A percentile compares a stretch with the other conserved stretches of the same genome.
phyloP scores from a whole-genome alignment of 2,797 vertebrate species.

The Nasua narica region DNA sequence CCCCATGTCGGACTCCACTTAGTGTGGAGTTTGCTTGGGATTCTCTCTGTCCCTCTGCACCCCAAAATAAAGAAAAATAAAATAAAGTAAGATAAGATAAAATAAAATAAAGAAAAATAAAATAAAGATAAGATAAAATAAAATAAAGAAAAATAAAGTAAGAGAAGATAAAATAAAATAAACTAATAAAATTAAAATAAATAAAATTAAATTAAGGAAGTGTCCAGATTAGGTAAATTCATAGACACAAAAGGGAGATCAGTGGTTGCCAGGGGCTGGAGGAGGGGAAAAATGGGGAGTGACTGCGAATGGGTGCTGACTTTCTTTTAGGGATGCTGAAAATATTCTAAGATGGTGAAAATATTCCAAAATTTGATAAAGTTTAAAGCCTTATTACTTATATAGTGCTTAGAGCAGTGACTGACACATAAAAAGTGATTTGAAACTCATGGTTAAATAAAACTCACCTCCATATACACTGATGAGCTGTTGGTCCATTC shows the following conservation, averaged over 20 bases:
- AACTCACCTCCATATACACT: neutral
- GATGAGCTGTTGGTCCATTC: neutral
- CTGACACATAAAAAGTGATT: constrained; percentile 12
- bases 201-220: neutral
- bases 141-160: too few species aligned
- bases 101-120: too few species aligned
- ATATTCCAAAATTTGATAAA: constrained; percentile 44
- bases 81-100: too few species aligned
- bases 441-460: neutral
- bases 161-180: too few species aligned
- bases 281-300: neutral
- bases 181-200: too few species aligned
- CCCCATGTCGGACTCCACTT: neutral
- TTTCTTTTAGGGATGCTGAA: constrained; percentile 27
- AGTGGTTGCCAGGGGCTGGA: neutral
- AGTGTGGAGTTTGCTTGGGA: neutral
- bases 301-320: neutral
- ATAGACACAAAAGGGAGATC: neutral
- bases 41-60: neutral
- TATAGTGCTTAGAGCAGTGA: constrained; percentile 6
- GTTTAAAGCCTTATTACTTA: constrained; percentile 12
- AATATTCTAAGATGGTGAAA: neutral
- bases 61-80: neutral
- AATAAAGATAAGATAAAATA: too few species aligned
- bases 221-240: neutral